Conservation (phyloP, 2,888 invertebrate species). For the Drosophila ezoana region DNA sequence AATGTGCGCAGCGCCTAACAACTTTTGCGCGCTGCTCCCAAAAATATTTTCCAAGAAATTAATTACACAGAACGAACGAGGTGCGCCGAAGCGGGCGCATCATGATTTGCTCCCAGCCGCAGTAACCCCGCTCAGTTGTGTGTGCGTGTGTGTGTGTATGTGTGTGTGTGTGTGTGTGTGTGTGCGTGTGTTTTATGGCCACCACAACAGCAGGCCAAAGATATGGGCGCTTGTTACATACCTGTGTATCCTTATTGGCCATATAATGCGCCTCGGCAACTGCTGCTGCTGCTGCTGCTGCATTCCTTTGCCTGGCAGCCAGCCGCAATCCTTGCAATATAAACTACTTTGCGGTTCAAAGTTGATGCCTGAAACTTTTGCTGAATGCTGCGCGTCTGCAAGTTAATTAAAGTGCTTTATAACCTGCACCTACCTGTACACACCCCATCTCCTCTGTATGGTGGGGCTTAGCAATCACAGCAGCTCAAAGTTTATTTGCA, state of each 20-base stretch:
- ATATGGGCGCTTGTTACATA: slow-evolving; percentile 39
- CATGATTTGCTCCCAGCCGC: slow-evolving; percentile 15
- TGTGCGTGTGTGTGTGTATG: neutral
- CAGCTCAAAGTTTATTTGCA: slow-evolving; percentile 40
- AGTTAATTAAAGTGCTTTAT: slow-evolving; percentile 81
- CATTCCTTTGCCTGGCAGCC: slow-evolving; percentile 46
- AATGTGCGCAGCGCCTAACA: slow-evolving; percentile 24
- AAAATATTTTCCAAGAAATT: slow-evolving; percentile 73
- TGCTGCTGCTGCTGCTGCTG: slow-evolving; percentile 21
- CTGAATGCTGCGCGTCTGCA: slow-evolving; percentile 68
- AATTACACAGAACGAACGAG: slow-evolving; percentile 61
- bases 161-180: slow-evolving; percentile 6
- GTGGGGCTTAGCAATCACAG: slow-evolving; percentile 29
- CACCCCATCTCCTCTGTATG: neutral
- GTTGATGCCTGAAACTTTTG: slow-evolving; percentile 75
- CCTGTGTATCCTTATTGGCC: slow-evolving; percentile 71
- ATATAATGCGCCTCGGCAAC: slow-evolving; percentile 55
- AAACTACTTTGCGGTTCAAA: slow-evolving; percentile 81
- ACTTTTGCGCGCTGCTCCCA: slow-evolving; percentile 30
- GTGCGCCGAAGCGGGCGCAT: slow-evolving; percentile 13
- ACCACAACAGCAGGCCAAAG: slow-evolving; percentile 53
- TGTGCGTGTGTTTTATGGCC: slow-evolving; percentile 51
- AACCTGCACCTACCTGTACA: slow-evolving; percentile 30
- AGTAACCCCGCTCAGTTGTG: neutral
- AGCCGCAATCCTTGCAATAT: slow-evolving; percentile 75